Conservation (phyloP, 2,113 vertebrate genomes). For the Cololabis saira region DNA sequence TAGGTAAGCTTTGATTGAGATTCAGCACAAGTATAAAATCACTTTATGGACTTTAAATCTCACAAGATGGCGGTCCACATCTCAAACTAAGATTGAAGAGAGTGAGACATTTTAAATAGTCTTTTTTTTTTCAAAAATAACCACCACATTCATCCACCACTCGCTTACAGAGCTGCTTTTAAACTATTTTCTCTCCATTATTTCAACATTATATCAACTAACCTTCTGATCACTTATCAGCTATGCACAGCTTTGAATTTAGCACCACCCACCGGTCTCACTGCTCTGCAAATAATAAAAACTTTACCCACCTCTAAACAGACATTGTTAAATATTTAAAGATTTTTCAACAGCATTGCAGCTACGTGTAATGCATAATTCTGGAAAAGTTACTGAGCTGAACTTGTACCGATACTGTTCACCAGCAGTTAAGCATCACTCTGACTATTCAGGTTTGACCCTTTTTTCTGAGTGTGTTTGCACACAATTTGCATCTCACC, state of each 20-base stretch:
- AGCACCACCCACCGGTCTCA: not conserved
- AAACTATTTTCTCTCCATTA: not conserved
- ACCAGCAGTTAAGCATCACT: no score
- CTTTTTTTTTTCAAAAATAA: no score
- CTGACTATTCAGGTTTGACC: no score
- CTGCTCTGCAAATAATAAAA: conserved; percentile 2
- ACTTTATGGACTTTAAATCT: no score
- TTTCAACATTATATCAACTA: not conserved
- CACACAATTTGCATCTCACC: no score
- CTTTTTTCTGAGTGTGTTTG: no score
- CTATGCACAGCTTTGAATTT: conserved; percentile 6
- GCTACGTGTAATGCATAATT: conserved; percentile 21
- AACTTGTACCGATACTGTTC: not conserved
- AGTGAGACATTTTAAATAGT: no score
- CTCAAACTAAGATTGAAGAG: no score
- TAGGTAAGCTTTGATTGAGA: no score
- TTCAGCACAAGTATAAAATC: no score
- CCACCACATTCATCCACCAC: no score
- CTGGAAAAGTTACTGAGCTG: not conserved
- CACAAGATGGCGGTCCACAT: no score
- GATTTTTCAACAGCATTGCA: conserved; percentile 12
- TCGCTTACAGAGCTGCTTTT: not conserved
- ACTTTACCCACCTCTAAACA: conserved; percentile 16
- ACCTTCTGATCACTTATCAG: conserved; percentile 18
- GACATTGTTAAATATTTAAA: conserved; percentile 26